A percentile compares a stretch with the other conserved stretches of the same genome.
These are phyloP conservation scores for western clawed frog (Xenopus tropicalis) DNA, from an alignment of 2,113 vertebrate species.

Conservation along the genomic window UCB_Xtro_10.0 CM004449.2:25273001-25273500, in stretches of 20 bases:
- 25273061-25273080: slow-evolving; percentile 39
- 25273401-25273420: no score
- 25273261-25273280: slow-evolving; percentile 41
- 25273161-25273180: slow-evolving; percentile 41
- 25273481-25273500: no score
- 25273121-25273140: slow-evolving; percentile 43
- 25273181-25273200: slow-evolving; percentile 44
- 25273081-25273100: slow-evolving; percentile 36
- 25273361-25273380: no score
- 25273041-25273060: slow-evolving; percentile 43
- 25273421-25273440: no score
- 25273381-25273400: no score
- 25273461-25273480: no score
- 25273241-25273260: slow-evolving; percentile 42
- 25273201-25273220: slow-evolving; percentile 42
- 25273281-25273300: slow-evolving; percentile 41
- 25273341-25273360: background rate
- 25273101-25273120: slow-evolving; percentile 43
- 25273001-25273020: slow-evolving; percentile 31
- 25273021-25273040: slow-evolving; percentile 36
- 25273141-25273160: slow-evolving; percentile 38
- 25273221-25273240: slow-evolving; percentile 44
- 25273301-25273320: slow-evolving; percentile 31
- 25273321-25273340: slow-evolving; percentile 32
- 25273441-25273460: no score